Conservation (phyloP, 2,797 vertebrate genomes). For the Adelosebastes latens region DNA sequence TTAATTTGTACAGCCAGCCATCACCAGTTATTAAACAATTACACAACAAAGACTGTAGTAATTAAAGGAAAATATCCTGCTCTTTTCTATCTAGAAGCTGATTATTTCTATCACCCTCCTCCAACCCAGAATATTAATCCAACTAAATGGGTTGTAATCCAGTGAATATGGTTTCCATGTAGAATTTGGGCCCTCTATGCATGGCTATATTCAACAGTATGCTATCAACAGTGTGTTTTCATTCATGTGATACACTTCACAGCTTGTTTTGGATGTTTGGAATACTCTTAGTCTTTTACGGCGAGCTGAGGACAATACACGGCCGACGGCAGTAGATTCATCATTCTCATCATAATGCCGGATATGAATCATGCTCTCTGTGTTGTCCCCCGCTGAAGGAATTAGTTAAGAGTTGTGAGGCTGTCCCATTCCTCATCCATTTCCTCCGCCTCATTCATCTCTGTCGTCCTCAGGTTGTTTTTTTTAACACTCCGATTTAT, state of each 20-base stretch:
- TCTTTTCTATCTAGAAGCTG: background rate
- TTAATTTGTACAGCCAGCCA: background rate
- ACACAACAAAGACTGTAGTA: background rate
- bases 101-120: conserved; percentile 9
- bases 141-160: background rate
- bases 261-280: conserved; percentile 47
- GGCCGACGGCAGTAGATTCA: conserved; percentile 64
- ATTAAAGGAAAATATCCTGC: background rate
- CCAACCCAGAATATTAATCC: conserved; percentile 2
- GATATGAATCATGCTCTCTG: conserved; percentile 68
- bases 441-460: conserved; percentile 55
- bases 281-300: conserved; percentile 29
- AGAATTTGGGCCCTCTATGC: background rate
- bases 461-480: conserved; percentile 55
- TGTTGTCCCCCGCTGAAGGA: conserved; percentile 57
- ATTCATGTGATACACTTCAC: conserved; percentile 7
- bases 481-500: conserved; percentile 42
- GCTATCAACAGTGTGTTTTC: background rate
- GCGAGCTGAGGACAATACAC: conserved; percentile 49
- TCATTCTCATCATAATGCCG: conserved; percentile 65
- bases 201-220: background rate
- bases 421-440: conserved; percentile 52
- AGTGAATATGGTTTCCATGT: background rate
- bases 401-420: conserved; percentile 69
- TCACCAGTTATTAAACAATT: background rate